Evolutionary conservation across 1,140 invertebrate species (phyloP).

Genomic region (Scaptomyza hsui): DNA sequence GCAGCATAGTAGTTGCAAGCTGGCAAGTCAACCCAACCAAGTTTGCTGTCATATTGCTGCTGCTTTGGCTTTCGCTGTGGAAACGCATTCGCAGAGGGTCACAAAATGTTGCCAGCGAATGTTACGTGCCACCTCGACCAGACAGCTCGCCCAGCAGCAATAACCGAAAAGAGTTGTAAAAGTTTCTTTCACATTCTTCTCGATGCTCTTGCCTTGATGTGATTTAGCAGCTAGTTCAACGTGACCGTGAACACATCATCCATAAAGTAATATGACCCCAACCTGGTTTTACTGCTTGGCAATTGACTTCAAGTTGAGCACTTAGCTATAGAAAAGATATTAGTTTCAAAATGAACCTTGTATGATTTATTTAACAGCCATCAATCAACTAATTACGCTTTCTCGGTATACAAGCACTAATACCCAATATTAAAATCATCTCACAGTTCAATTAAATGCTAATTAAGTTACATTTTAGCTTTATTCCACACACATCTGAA

Average conservation of each 20-base stretch:
- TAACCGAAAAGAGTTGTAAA: constrained; percentile 52
- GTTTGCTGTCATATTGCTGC: constrained; percentile 30
- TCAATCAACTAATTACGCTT: neutral
- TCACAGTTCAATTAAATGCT: neutral
- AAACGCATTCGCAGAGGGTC: constrained; percentile 63
- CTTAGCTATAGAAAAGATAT: neutral
- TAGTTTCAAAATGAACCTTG: neutral
- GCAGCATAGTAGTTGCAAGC: constrained; percentile 58
- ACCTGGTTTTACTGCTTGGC: neutral
- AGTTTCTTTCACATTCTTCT: constrained; percentile 48
- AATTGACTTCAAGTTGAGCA: constrained; percentile 13
- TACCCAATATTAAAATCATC: neutral
- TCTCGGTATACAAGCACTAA: neutral
- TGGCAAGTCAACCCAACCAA: neutral
- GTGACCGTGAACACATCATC: constrained; percentile 69
- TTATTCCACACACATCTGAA: neutral
- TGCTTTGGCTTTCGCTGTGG: constrained; percentile 48
- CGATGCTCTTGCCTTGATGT: constrained; percentile 51
- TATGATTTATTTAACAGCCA: neutral
- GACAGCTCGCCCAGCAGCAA: constrained; percentile 15
- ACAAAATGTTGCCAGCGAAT: constrained; percentile 65
- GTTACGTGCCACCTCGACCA: constrained; percentile 54
- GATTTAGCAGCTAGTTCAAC: constrained; percentile 68
- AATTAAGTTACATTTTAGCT: neutral
- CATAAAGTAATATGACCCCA: neutral